These are phyloP conservation scores for Oxyura jamaicensis DNA, from an alignment of 2,113 vertebrate species.

Conservation along the genomic window DNA sequence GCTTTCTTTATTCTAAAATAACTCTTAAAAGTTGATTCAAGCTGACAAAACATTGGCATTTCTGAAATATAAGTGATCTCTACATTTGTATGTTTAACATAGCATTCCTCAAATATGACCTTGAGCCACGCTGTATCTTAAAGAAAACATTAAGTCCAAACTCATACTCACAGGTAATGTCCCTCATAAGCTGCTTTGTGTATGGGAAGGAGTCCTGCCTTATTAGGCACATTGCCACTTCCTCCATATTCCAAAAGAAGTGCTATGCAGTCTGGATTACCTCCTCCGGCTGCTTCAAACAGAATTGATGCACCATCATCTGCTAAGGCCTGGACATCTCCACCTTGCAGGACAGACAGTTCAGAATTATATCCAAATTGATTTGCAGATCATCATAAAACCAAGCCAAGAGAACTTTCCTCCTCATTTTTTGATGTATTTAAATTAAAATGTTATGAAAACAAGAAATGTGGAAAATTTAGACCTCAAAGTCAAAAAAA, in stretches of 20 bases:
- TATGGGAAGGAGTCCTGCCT: conserved; percentile 84
- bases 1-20: neutral
- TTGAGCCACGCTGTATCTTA: neutral
- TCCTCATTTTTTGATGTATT: neutral
- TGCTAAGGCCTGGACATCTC: conserved; percentile 83
- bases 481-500: conserved; percentile 1
- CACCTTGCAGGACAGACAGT: conserved; percentile 72
- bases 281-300: conserved; percentile 84
- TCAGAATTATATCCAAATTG: neutral
- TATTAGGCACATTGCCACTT: conserved; percentile 82
- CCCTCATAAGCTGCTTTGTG: conserved; percentile 86
- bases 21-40: neutral
- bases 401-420: neutral
- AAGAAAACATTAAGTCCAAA: neutral
- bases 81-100: neutral
- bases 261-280: conserved; percentile 83
- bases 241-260: conserved; percentile 88
- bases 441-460: neutral
- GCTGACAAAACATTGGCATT: neutral
- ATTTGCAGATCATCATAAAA: neutral
- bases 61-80: neutral
- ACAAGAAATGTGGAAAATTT: neutral
- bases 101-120: neutral
- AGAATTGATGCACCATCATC: conserved; percentile 83
- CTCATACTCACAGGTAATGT: conserved; percentile 86